Base-by-base conservation (phyloP, 2,888 invertebrate species). In the Agrochola litura region DNA sequence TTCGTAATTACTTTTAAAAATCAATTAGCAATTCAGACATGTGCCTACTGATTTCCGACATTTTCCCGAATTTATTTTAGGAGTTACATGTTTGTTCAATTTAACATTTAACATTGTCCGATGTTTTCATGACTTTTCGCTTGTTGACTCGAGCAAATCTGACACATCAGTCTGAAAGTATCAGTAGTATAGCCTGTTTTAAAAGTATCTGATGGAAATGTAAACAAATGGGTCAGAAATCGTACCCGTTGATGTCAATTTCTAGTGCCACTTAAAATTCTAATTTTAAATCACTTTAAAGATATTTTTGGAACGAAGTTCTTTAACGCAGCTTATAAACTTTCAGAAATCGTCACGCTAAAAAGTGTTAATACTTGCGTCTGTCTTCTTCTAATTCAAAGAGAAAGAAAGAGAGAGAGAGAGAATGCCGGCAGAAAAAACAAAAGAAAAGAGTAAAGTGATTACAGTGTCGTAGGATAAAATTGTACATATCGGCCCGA, bases 1-100 rank as follows among this genome's bases (percentile, higher is more conserved):
- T 54, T 46, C 46, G 30, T 73, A 56, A 73, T 68, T 46, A 67
- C 67, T 63, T 63, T 37, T 19, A 9, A 71, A 64, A 72, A 37
- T 65, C 56, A 49, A 65, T 65, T 49, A 76, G 16, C 56, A 63
- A 72, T 64, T 72, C 56, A 64, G 25, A 63, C 49, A 58, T 25
- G 25, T 74, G 41, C 14, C 22, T 65, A 61, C 60, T 46, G 10
- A 43, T 41, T 43, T 16, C 37, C 3, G 37, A 22, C 46, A 64
- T 64, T 56, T 37, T 6, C 8, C 6, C 14, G 37, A 37, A 52
- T 43, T 37, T 22, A 67, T 68, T 77, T 68, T 41, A n/a, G 8
- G 19, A 61, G 52, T 37, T 22, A 56, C 30, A 67, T 37, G 63
- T 56, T 74, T 56, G 25, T 46, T 43, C 9, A 43, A 43, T 43